Evolutionary conservation across 2,113 vertebrate genomes (phyloP).

Genomic region (Talpa occidentalis): DNA sequence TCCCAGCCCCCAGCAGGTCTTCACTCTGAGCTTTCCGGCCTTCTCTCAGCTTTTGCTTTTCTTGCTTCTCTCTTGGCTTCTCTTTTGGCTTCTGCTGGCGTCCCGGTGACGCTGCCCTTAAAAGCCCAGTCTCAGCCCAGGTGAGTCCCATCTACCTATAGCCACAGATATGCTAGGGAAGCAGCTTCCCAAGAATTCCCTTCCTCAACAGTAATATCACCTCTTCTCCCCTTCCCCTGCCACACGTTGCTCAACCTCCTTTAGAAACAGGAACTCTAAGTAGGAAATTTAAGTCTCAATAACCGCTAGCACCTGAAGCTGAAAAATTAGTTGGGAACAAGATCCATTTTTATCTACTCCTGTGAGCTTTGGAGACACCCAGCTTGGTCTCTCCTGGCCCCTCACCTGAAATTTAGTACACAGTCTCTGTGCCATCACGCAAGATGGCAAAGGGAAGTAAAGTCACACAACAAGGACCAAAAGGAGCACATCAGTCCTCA

Average conservation of each 20-base stretch:
- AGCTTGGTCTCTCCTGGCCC: not conserved
- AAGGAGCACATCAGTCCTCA: not conserved
- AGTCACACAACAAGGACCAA: not conserved
- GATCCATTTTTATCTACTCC: not conserved
- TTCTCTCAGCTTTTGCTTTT: too few relatives aligned
- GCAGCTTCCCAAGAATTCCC: not conserved
- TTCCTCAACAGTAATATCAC: not conserved
- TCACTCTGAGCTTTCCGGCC: too few relatives aligned
- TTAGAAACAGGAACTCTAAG: not conserved
- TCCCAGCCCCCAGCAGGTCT: too few relatives aligned
- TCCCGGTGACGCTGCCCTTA: too few relatives aligned
- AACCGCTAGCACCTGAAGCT: not conserved
- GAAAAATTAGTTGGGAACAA: conserved; percentile 9
- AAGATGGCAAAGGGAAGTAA: not conserved
- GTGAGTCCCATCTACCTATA: too few relatives aligned
- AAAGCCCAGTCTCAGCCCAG: too few relatives aligned
- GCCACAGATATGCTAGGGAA: not conserved
- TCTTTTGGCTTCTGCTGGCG: too few relatives aligned
- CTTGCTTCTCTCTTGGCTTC: too few relatives aligned
- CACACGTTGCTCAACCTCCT: not conserved
- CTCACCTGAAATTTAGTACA: not conserved
- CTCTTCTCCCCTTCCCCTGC: not conserved
- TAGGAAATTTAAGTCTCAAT: not conserved
- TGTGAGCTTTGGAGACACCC: conserved; percentile 25
- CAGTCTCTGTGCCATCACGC: not conserved